Evolutionary conservation across 2,888 invertebrate species (phyloP), one percentile per base, ranked within the genome.

Genomic region (Dicycla oo): DNA sequence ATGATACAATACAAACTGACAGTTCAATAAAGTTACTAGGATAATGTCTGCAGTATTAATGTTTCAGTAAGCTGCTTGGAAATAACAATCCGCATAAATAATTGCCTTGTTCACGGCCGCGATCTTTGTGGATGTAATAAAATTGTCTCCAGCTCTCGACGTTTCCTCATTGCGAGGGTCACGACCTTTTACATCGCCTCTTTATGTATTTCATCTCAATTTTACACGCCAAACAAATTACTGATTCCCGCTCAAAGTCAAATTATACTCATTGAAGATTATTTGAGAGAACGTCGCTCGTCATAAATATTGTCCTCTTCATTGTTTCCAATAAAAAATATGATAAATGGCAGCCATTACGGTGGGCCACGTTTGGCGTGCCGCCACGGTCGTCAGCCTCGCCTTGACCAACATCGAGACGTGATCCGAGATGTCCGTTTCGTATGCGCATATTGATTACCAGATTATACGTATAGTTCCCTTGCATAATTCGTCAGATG

Each of bases 381-480:
- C 89, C 91, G 92, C 94, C 95, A 94, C 92, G 94, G 93, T 92
- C 94, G 91, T 87, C 90, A 90, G 91, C 91, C 91, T 94, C 89
- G 92, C 95, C 95, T 95, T 95, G 95, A 95, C 95, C 95, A 94
- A 94, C 88, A 92, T 95, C 89, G 89, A 89, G 88, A 86, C 90
- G 87, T 87, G 89, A 89, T 88, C 86, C 86, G 90, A 91, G 91
- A 91, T 91, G 91, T 91, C 91, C 88, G 89, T 87, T 86, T 88
- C 83, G 83, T 87, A 86, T 86, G 86, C 89, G 90, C 90, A 92
- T 92, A 90, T 89, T 89, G 91, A 93, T 92, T 91, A 89, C 88
- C 83, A 88, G 86, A 89, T 90, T 87, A 90, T 82, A 81, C n/a
- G n/a, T n/a, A n/a, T 77, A 81, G 84, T 86, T 87, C 83, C 87